Evolutionary conservation across 2,888 invertebrate species (phyloP), one percentile per base, ranked within the genome.

Genomic region (Cerastis leucographa): DNA sequence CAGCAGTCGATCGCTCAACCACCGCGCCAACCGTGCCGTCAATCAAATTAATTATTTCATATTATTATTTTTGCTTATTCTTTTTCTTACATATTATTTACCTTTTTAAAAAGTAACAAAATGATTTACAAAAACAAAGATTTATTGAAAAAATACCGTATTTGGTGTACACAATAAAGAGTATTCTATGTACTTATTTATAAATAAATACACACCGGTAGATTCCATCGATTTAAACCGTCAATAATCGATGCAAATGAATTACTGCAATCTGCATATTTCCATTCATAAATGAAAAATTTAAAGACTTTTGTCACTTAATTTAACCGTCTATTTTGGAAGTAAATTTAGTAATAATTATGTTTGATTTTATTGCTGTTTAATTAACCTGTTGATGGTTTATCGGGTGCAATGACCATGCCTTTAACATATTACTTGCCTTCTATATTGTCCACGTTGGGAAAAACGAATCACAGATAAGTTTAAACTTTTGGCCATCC

Each of bases 191-290:
- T n/a, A n/a, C n/a, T n/a, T n/a, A n/a, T n/a, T n/a, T n/a, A n/a
- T n/a, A n/a, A n/a, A n/a, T n/a, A 56, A 2, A 56, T 56, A 8
- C 56, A 25, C 14, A 25, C 56, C 17, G 25, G 56, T 25, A 56
- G 25, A 25, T 56, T 25, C 25, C 22, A 35, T 35, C 9, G 19
- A 54, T 17, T 25, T n/a, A 40, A 25, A 2, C 17, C 35, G 35
- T 29, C 17, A 40, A n/a, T 65, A 54, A 59, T 65, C 25, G 40
- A 70, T 51, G 49, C 17, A 44, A 35, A 64, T 54, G 7, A 73
- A 46, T 64, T 49, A 49, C 12, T 35, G 22, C 6, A 35, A 56
- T 11, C 22, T 61, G 49, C 40, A 35, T 40, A 74, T 22, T 75
- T 35, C 29, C 22, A 62, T 64, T 1, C 0, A 22, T 44, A 35